Percentiles rank a stretch among this genome's conserved stretches.
Conservation (phyloP, 2,888 invertebrate genomes). For the Cheilosia urbana region DNA sequence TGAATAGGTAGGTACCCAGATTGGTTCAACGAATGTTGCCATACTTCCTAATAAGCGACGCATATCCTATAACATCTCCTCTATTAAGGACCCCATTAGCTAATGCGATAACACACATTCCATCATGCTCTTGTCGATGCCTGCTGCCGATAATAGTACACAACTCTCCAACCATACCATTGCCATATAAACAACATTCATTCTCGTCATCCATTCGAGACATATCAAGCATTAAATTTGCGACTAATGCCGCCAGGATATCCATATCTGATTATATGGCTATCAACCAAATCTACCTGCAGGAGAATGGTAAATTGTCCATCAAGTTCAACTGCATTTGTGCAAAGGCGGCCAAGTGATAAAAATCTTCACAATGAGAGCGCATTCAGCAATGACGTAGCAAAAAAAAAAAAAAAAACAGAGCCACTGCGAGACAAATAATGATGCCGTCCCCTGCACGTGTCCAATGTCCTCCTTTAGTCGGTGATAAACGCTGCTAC, state of each 20-base stretch:
- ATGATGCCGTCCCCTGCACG: background rate
- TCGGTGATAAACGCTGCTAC: background rate
- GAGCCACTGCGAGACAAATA: background rate
- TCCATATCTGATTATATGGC: background rate
- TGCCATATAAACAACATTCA: conserved; percentile 6
- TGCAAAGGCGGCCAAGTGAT: conserved; percentile 2
- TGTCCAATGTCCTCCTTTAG: background rate
- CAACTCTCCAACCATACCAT: conserved; percentile 23
- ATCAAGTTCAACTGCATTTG: conserved; percentile 6
- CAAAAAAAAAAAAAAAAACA: background rate
- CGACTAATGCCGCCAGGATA: background rate
- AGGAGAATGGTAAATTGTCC: conserved; percentile 21
- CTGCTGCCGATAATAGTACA: conserved; percentile 2
- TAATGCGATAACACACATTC: conserved; percentile 21
- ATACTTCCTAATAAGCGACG: background rate
- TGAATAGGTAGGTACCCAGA: background rate
- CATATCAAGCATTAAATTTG: background rate
- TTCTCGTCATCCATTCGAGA: background rate
- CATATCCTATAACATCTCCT: background rate
- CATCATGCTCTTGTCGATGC: conserved; percentile 32
- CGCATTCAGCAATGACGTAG: conserved; percentile 6
- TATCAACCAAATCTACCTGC: conserved; percentile 14
- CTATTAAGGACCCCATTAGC: conserved; percentile 23
- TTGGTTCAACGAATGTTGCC: background rate
- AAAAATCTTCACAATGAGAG: conserved; percentile 16